Percentiles rank a stretch among this genome's conserved stretches.
Evolutionary conservation across 2,797 vertebrate species (phyloP).

Genomic region (Delichon dasypus): DNA sequence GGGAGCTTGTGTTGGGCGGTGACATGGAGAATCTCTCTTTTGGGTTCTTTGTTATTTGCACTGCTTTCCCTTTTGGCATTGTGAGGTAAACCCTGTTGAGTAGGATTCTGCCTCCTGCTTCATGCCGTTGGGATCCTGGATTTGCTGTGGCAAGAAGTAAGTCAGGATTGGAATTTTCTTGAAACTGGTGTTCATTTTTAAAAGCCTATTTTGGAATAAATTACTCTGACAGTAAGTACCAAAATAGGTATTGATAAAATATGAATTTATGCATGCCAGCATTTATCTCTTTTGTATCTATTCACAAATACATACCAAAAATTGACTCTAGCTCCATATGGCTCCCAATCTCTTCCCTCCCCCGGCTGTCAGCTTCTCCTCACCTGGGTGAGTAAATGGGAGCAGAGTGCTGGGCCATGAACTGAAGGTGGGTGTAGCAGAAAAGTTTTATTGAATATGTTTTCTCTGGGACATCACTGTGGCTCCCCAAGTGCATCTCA

Average conservation of each 20-base stretch:
- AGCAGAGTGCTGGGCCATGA: background rate
- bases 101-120: background rate
- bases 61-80: background rate
- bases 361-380: background rate
- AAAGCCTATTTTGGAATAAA: background rate
- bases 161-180: background rate
- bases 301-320: conserved; percentile 23
- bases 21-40: background rate
- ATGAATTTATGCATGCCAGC: conserved; percentile 43
- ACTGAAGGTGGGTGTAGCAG: conserved; percentile 5
- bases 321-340: conserved; percentile 21
- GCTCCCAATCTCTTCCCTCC: conserved; percentile 8
- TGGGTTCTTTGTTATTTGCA: background rate
- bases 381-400: conserved; percentile 21
- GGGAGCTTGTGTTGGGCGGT: background rate
- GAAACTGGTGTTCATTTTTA: background rate
- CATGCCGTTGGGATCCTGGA: fast-evolving
- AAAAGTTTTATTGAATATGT: background rate
- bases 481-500: background rate
- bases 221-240: conserved; percentile 25
- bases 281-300: conserved; percentile 35
- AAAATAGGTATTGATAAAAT: conserved; percentile 6
- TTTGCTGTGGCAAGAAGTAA: background rate
- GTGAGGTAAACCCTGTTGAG: background rate
- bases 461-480: background rate